phyloP scores from a whole-genome alignment of 2,797 vertebrate species.

The Miichthys miiuy region DNA sequence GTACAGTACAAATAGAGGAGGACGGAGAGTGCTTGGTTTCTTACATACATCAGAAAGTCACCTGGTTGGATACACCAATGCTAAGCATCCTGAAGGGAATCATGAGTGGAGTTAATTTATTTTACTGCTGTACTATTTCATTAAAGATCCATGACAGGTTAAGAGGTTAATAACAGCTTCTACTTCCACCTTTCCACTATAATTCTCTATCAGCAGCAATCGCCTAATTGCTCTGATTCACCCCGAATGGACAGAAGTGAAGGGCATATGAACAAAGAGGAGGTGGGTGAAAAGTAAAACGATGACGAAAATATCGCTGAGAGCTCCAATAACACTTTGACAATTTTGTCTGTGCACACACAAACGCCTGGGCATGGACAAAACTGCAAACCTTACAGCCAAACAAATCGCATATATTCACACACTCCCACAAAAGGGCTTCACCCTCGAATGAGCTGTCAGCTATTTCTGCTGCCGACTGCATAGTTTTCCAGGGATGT shows the following conservation, averaged over 20 bases:
- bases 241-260: slow-evolving; percentile 1
- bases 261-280: slow-evolving; percentile 2
- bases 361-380: background rate
- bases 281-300: background rate
- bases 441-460: slow-evolving; percentile 32
- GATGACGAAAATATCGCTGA: background rate
- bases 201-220: slow-evolving; percentile 18
- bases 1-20: background rate
- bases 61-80: background rate
- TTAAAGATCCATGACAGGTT: slow-evolving; percentile 18
- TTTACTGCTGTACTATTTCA: background rate
- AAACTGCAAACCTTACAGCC: background rate
- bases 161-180: slow-evolving; percentile 33
- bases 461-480: slow-evolving; percentile 58
- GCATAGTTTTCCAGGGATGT: slow-evolving; percentile 25
- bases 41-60: slow-evolving; percentile 5
- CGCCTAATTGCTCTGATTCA: slow-evolving; percentile 36
- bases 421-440: slow-evolving; percentile 1
- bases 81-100: background rate
- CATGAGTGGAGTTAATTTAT: background rate
- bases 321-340: background rate
- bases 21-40: background rate
- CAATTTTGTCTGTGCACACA: background rate
- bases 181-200: background rate
- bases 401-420: background rate